Evolutionary conservation across 2,113 vertebrate species (phyloP), one percentile per base, ranked within the genome.

Genomic region (Hydrolagus affinis): DNA sequence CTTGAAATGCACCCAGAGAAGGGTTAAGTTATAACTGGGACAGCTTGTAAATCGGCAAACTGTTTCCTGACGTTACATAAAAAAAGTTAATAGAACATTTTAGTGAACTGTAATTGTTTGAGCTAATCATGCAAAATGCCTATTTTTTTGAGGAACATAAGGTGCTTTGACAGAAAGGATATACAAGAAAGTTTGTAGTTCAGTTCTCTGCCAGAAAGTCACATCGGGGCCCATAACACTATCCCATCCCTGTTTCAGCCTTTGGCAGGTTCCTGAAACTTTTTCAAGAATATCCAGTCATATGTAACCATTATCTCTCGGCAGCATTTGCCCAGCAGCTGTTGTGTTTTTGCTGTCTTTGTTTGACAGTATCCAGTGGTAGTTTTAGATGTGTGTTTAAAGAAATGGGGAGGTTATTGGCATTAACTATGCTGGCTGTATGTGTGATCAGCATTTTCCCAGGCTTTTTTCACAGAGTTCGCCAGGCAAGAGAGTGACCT

Each of bases 371-470:
- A 94, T 94, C 93, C 94, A 95, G 94, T 95, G 95, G 94, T 95
- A 95, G 94, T 95, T 95, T 94, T 94, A 93, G 94, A 95, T 95
- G 94, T 95, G 94, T 95, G 95, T 96, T 96, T 96, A 95, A 95
- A 95, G 94, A 95, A 95, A 93, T 91, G 92, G 90, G 90, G 92
- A 94, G 93, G 94, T 94, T 94, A 94, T 94, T 95, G 94, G 93
- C 94, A 94, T 93, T 93, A 92, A 93, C 92, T 93, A 92, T 92
- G 92, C 91, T 92, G 89, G 90, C 93, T 95, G 93, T 94, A 92
- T 94, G 94, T 94, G 91, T 93, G 94, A 94, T 94, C 93, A 93
- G 94, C 92, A 93, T 93, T 95, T 96, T 96, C 95, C 95, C 95
- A 96, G 94, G 95, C 93, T 95, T 95, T 96, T 44, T 94, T 92